These are phyloP conservation scores for Montifringilla adamsi DNA, from an alignment of 2,113 vertebrate genomes.

Conservation along the genomic window DNA sequence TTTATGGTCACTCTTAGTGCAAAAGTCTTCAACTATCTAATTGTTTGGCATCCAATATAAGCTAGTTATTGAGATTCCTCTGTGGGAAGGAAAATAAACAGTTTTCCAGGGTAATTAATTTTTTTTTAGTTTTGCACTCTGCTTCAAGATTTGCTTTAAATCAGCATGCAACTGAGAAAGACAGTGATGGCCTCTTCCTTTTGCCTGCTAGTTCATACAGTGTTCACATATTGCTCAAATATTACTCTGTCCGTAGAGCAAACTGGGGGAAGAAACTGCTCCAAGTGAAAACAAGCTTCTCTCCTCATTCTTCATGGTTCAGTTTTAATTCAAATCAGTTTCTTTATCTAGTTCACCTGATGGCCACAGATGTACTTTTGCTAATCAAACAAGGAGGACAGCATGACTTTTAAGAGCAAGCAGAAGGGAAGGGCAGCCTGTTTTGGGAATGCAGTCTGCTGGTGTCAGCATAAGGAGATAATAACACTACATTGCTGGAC, in stretches of 20 bases:
- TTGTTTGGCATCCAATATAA: not conserved
- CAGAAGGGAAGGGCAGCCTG: not conserved
- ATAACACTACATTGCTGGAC: not conserved
- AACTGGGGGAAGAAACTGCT: not conserved
- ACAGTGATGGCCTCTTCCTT: not conserved
- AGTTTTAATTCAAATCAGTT: not conserved
- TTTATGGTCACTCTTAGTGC: not conserved
- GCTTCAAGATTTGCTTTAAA: not conserved
- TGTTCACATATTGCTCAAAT: not conserved
- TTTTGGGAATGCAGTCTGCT: not conserved
- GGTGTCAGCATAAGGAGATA: not conserved
- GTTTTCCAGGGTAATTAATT: not conserved
- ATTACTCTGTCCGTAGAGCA: not conserved
- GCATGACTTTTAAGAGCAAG: not conserved
- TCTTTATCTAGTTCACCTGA: conserved; percentile 13
- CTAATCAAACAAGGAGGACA: not conserved
- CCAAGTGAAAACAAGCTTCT: not conserved
- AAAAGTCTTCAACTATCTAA: not conserved
- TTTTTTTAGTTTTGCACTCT: not conserved
- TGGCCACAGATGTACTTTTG: not conserved
- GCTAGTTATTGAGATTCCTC: not conserved
- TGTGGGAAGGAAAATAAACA: not conserved
- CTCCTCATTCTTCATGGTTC: not conserved
- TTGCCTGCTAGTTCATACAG: not conserved
- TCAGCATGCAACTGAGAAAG: not conserved